Conservation (phyloP, 2,113 vertebrate species). For the Elaphurus davidianus region DNA sequence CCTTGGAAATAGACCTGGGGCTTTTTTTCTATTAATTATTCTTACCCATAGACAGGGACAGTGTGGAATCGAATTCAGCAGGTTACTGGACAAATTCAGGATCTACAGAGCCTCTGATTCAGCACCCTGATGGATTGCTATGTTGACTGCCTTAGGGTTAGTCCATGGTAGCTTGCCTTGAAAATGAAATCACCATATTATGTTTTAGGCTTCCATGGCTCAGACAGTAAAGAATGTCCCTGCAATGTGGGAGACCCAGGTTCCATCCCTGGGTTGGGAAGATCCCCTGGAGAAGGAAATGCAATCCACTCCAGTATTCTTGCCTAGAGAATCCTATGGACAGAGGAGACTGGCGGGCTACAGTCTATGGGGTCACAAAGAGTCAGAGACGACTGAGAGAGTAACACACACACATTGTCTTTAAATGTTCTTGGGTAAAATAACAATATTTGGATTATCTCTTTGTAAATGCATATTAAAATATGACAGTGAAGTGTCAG, state of each 20-base stretch:
- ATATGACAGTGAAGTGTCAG: not conserved
- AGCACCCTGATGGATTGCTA: not conserved
- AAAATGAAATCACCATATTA: not conserved
- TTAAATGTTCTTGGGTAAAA: not conserved
- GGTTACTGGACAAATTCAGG: not conserved
- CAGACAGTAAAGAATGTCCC: not conserved
- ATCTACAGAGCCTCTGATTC: not conserved
- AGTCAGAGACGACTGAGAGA: fast-evolving
- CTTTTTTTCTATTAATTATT: constrained; percentile 3
- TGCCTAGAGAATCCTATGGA: not conserved
- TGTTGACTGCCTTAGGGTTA: not conserved
- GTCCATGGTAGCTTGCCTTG: not conserved
- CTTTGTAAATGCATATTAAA: not conserved
- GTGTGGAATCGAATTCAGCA: not conserved
- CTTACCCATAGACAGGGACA: not conserved
- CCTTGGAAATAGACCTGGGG: not conserved
- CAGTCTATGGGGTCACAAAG: not conserved
- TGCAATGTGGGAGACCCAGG: not conserved
- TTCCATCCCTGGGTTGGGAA: not conserved
- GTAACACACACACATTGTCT: not conserved
- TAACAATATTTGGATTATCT: not conserved
- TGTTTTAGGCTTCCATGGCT: not conserved
- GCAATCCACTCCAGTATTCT: not conserved
- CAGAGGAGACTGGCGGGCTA: not conserved
- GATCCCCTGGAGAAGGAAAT: not conserved